Percentiles rank a stretch among this genome's conserved stretches.
Evolutionary conservation across 2,113 vertebrate species (phyloP).

Genomic region (Climacteris rufus): DNA sequence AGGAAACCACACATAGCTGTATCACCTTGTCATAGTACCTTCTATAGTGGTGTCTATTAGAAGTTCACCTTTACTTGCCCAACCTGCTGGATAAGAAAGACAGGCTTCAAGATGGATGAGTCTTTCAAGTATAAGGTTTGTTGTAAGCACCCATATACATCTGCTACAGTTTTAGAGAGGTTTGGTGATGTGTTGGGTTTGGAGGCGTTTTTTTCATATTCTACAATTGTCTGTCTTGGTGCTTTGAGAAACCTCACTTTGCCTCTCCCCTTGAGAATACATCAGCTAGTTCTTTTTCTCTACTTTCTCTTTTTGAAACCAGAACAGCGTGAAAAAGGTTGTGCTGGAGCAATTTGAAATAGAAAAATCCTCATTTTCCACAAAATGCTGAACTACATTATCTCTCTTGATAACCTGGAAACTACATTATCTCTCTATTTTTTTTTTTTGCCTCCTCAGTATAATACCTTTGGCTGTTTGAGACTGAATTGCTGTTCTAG

Average conservation of each 20-base stretch:
- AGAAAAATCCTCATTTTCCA: accelerated
- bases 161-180: accelerated
- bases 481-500: background rate
- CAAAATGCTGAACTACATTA: background rate
- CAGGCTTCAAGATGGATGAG: accelerated
- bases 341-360: accelerated
- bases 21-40: background rate
- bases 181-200: too few relatives aligned
- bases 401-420: background rate
- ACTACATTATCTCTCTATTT: too few relatives aligned
- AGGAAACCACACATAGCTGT: background rate
- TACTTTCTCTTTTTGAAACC: background rate
- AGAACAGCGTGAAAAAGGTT: accelerated
- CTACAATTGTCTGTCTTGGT: accelerated
- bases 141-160: accelerated
- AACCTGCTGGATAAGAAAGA: background rate
- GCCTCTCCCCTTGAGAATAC: background rate
- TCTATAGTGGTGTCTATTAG: background rate
- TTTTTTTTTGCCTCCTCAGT: too few relatives aligned
- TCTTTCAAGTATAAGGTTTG: background rate
- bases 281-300: background rate
- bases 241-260: background rate
- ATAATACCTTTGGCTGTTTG: accelerated
- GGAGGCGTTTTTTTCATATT: background rate
- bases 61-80: background rate